Percentiles rank a stretch among this genome's conserved stretches.
Evolutionary conservation across 2,888 invertebrate genomes (phyloP).

Genomic region (Emesis furor): DNA sequence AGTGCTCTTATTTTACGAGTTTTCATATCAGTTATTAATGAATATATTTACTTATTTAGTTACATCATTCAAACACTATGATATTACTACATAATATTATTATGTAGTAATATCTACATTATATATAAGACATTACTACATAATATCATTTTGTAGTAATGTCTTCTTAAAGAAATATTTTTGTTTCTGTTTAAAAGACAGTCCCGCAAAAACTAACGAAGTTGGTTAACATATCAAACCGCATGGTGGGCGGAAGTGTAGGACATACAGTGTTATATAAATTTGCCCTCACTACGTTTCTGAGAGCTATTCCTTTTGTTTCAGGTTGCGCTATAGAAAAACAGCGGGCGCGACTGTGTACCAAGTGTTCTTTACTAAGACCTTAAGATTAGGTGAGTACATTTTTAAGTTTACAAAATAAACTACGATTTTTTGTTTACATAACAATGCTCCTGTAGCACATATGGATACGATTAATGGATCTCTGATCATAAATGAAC

Average conservation of each 20-base stretch:
- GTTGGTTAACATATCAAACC: not conserved
- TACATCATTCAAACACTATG: too few relatives aligned
- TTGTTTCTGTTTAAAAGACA: not conserved
- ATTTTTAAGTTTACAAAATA: not conserved
- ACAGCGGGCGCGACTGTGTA: constrained; percentile 90
- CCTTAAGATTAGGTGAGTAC: constrained; percentile 91
- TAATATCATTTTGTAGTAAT: too few relatives aligned
- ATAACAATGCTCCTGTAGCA: too few relatives aligned
- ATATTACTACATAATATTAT: too few relatives aligned
- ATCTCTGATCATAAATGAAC: too few relatives aligned
- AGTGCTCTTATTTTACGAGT: too few relatives aligned
- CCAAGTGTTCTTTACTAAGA: constrained; percentile 91
- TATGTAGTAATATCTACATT: too few relatives aligned
- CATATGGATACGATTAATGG: too few relatives aligned
- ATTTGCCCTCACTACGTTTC: constrained; percentile 8
- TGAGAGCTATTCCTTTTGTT: constrained; percentile 81
- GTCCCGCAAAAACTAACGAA: not conserved
- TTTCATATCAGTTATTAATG: too few relatives aligned
- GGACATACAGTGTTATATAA: constrained; percentile 5
- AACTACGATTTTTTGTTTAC: not conserved
- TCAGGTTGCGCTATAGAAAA: constrained; percentile 92
- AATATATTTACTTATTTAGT: too few relatives aligned
- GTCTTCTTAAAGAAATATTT: too few relatives aligned
- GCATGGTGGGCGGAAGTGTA: not conserved
- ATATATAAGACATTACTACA: too few relatives aligned